phyloP scores from a whole-genome alignment of 92 coral and sea anemone species.

The Pocillopora meandrina region DNA sequence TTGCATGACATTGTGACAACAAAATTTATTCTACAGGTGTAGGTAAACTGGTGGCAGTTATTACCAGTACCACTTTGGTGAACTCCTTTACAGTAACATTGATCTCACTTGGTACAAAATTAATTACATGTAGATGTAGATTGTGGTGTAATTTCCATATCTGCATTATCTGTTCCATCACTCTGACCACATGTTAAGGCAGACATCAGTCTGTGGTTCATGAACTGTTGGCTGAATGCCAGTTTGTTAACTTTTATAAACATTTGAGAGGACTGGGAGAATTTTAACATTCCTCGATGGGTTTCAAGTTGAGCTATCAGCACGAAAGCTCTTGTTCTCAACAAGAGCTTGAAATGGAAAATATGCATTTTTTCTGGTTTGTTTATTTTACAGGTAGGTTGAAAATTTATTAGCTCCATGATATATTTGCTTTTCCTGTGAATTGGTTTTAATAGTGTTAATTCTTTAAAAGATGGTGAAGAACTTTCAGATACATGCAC shows the following conservation, averaged over 20 bases:
- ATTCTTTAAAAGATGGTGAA: neutral
- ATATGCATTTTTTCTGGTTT: conserved; percentile 48
- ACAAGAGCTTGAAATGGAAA: neutral
- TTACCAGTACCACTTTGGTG: no score
- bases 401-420: neutral
- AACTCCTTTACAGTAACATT: neutral
- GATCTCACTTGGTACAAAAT: neutral
- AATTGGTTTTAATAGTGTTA: neutral
- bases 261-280: neutral
- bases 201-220: conserved; percentile 14
- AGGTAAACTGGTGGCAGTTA: no score
- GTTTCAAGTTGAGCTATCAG: conserved; percentile 12
- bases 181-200: conserved; percentile 1
- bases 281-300: neutral
- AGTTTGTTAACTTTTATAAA: neutral
- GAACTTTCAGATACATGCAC: neutral
- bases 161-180: neutral
- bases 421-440: neutral
- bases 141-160: neutral
- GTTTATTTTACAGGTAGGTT: conserved; percentile 51
- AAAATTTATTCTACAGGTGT: no score
- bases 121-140: neutral
- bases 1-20: neutral
- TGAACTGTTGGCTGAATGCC: conserved; percentile 18
- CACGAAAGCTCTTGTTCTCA: neutral